Evolutionary conservation across 2,797 vertebrate species (phyloP).

Genomic region (Cyprinella venusta): DNA sequence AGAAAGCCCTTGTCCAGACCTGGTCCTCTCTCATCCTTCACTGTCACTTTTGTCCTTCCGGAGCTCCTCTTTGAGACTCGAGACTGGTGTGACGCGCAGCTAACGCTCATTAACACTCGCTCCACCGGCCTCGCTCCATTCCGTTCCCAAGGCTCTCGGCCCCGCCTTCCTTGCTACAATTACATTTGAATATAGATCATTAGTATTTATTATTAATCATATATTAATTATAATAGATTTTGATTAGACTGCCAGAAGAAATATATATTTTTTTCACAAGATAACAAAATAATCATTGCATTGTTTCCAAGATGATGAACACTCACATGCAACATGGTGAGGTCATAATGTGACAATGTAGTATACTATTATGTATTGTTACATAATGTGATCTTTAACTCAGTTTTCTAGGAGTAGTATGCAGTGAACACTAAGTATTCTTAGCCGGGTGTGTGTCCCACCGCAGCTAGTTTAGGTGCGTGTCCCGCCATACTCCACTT

Average conservation of each 20-base stretch:
- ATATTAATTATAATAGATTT: background rate
- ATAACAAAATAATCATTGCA: background rate
- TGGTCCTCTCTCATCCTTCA: too few species aligned
- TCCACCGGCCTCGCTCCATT: too few species aligned
- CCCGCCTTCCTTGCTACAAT: too few species aligned
- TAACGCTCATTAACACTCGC: too few species aligned
- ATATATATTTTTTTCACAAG: background rate
- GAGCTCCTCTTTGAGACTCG: too few species aligned
- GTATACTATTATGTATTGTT: background rate
- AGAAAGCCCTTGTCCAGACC: too few species aligned
- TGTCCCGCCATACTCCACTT: slow-evolving; percentile 15
- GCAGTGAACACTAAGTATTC: background rate
- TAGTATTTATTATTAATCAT: background rate
- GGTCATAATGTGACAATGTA: background rate
- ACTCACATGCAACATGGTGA: background rate
- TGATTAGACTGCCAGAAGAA: too few species aligned
- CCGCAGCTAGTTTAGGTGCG: background rate
- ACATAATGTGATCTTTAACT: background rate
- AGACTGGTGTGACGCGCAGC: too few species aligned
- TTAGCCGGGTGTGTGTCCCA: background rate
- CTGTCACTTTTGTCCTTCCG: too few species aligned
- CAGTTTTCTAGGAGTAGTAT: background rate
- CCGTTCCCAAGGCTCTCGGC: too few species aligned
- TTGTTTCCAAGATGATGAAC: background rate
- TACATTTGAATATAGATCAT: background rate